Evolutionary conservation across 30 jellyfish, hydroid and myxozoan species (phyloP).

Genomic region (Rhopilema esculentum): DNA sequence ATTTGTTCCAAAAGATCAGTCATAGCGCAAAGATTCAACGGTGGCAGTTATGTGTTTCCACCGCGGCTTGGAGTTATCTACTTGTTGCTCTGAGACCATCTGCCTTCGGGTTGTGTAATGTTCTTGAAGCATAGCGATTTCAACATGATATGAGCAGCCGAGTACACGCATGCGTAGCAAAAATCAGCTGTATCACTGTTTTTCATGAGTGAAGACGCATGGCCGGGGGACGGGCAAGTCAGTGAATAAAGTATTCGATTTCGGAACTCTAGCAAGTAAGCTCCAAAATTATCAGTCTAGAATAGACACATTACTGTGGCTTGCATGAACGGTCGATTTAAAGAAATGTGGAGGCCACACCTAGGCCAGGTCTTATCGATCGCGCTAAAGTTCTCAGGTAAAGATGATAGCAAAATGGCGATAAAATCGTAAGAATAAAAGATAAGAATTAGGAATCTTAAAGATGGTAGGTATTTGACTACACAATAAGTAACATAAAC

Average conservation of each 20-base stretch:
- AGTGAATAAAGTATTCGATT: background rate
- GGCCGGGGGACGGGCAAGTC: background rate
- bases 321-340: no score
- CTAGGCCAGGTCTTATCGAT: no score
- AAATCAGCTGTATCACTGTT: background rate
- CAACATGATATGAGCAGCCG: background rate
- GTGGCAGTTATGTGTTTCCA: background rate
- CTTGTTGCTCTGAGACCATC: background rate
- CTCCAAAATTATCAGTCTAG: no score
- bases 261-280: no score
- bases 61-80: background rate
- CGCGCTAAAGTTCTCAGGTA: no score
- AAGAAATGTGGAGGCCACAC: no score
- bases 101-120: background rate
- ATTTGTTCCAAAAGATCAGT: background rate
- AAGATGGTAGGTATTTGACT: no score
- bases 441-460: no score
- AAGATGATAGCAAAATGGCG: no score
- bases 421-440: no score
- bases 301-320: no score
- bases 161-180: background rate
- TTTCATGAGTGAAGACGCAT: background rate
- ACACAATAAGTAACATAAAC: no score
- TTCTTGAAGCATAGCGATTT: background rate
- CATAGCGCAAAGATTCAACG: background rate